Evolutionary conservation across 2,797 vertebrate species (phyloP), one percentile per base, ranked within the genome.

Genomic region (Falco novaeseelandiae): DNA sequence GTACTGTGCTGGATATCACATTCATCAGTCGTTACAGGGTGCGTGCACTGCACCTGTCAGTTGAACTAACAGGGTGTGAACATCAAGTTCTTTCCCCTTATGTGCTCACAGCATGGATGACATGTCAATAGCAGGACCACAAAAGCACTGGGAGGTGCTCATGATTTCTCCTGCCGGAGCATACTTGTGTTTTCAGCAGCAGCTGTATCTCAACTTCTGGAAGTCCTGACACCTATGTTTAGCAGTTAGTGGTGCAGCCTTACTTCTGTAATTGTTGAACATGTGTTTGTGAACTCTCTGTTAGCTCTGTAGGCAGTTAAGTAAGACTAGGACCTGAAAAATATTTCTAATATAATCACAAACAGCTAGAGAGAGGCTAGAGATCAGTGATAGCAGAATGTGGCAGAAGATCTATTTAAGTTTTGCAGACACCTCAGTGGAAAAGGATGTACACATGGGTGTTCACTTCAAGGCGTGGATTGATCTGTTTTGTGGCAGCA

Each of bases 391-490:
- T 20, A 82, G 62, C 76, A 90, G 65, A 91, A 81, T 40, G 76
- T 58, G 54, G 72, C 83, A 93, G 76, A 83, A 83, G 72, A 73
- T 95, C 52, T 91, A 48, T 93, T 94, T 83, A 86, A 86, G 85
- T 58, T 94, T 59, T 90, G 42, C 70, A 95, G 77, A 88, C 72
- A 85, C 38, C 83, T 95, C 91, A 86, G 65, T 69, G 91, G 80
- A 93, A 93, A 83, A 81, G 79, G 83, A 82, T 90, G 69, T 61
- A 94, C 49, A 32, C 87, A 71, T 19, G 57, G 80, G 79, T 95
- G 93, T 94, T 95, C 90, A 91, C 90, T 97, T 96, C 94, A 96
- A 94, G 94, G 95, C 85, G 82, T 10, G 66, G 62, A 95, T 88
- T 95, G 96, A 94, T 95, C 89, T 93, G 62, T 83, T 95, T 79